Percentiles rank a stretch among this genome's conserved stretches.
Evolutionary conservation across 2,888 invertebrate species (phyloP).

Genomic region (Buathra laborator): DNA sequence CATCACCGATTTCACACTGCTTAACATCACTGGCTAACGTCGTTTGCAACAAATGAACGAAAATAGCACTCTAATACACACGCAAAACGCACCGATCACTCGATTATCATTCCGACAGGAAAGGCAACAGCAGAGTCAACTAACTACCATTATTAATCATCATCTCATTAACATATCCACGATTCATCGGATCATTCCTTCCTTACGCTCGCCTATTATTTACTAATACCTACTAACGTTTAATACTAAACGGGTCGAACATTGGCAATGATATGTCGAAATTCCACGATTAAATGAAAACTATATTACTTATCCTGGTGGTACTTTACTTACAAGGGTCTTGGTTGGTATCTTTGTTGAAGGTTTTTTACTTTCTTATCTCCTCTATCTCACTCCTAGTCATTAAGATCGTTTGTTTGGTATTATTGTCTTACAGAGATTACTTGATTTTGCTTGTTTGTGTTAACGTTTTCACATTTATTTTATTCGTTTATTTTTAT

Average conservation of each 20-base stretch:
- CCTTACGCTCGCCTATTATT: background rate
- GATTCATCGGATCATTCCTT: constrained; percentile 17
- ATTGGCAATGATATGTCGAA: constrained; percentile 18
- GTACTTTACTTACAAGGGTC: constrained; percentile 79
- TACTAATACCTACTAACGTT: constrained; percentile 54
- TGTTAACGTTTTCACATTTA: constrained; percentile 72
- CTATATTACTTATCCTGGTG: constrained; percentile 75
- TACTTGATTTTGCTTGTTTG: constrained; percentile 83
- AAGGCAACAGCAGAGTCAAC: constrained; percentile 40
- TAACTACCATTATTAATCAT: constrained; percentile 9
- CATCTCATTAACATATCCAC: constrained; percentile 25
- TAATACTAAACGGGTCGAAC: constrained; percentile 35
- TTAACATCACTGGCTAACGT: constrained; percentile 59
- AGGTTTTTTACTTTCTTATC: constrained; percentile 72
- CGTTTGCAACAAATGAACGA: constrained; percentile 22
- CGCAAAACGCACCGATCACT: constrained; percentile 40
- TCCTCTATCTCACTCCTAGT: constrained; percentile 72
- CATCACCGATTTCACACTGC: constrained; percentile 45
- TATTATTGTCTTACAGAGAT: constrained; percentile 73
- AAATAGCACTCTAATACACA: constrained; percentile 40
- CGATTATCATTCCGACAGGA: constrained; percentile 58
- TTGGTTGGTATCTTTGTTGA: constrained; percentile 84
- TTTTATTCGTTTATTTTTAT: constrained; percentile 38
- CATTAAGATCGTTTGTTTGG: constrained; percentile 71
- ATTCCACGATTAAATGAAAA: constrained; percentile 21